These are phyloP conservation scores for Menidia beryllina DNA, from an alignment of 2,113 vertebrate species.

Conservation along the genomic window DNA sequence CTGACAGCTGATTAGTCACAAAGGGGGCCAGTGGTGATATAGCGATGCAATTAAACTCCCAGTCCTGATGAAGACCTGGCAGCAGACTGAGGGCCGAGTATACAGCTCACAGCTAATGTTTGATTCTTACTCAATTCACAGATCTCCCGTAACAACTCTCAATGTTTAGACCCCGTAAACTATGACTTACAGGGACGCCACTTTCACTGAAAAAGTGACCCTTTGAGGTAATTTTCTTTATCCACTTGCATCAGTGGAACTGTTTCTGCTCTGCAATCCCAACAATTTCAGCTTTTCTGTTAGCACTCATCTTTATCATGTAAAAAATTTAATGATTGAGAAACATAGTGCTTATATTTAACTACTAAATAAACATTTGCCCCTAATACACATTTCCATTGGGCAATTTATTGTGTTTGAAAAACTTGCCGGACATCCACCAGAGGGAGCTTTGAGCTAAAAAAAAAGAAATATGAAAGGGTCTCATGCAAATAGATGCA, in stretches of 20 bases:
- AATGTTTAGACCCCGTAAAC: conserved; percentile 12
- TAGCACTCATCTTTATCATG: background rate
- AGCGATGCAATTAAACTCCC: conserved; percentile 1
- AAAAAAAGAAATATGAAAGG: background rate
- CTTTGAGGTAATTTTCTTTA: background rate
- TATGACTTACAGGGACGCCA: background rate
- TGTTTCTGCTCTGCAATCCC: background rate
- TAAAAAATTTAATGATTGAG: conserved; percentile 13
- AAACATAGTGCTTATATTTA: conserved; percentile 2
- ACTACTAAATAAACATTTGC: conserved; percentile 41
- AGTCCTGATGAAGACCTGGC: background rate
- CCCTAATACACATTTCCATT: background rate
- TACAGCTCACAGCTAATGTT: background rate
- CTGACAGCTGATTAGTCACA: conserved; percentile 6
- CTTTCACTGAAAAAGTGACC: background rate
- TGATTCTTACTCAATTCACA: background rate
- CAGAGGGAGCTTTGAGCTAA: conserved; percentile 43
- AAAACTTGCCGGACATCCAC: conserved; percentile 38
- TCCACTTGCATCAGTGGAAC: background rate
- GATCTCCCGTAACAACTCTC: background rate
- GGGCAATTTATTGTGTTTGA: background rate
- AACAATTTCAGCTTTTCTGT: background rate
- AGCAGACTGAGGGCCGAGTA: conserved; percentile 8
- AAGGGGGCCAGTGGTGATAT: background rate
- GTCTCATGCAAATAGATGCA: background rate